Base-by-base conservation (phyloP, 1,140 invertebrate species). In the Conus ventricosus region DNA sequence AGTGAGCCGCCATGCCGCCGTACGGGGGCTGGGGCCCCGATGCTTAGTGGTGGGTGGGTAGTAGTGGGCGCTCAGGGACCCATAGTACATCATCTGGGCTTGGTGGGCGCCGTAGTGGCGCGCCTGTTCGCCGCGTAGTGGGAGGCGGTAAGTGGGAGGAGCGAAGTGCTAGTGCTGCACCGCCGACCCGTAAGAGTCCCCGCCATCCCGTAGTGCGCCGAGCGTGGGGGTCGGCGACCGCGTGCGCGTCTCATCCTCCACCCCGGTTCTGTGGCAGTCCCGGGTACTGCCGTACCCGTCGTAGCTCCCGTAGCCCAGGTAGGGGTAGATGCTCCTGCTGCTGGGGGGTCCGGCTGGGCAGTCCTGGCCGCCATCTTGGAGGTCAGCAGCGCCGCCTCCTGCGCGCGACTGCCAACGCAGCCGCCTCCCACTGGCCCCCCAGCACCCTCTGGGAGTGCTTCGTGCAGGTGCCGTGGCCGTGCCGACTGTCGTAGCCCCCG, bases 381-480 rank as follows among this genome's bases (percentile, higher is more conserved):
- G 25, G 87, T 88, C 78, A 88, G 23, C 11, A 82, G 87, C 15
- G 87, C 81, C 15, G 87, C 87, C 39, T 83, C 87, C 53, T 83
- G 85, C 5, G 82, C 63, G 55, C 75, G n/a, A 85, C 23, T 54
- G 57, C n/a, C n/a, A n/a, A 83, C 55, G 67, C 80, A 88, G 25
- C 82, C 89, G 85, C 57, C 23, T 86, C 60, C 87, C 87, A 88
- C 63, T 75, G 51, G 55, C n/a, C 51, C 67, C 25, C 53, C 76
- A 81, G 81, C 81, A 23, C 81, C 63, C 55, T 13, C 13, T 81
- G 80, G 51, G 27, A 39, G 76, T 78, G 76, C 8, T n/a, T 39
- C 76, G 83, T 84, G 83, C 4, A 20, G 10, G n/a, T 67, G 25
- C 63, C 25, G 85, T 87, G 85, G 83, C 63, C 57, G 60, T 87